phyloP scores from a whole-genome alignment of 2,113 vertebrate species.

The Lampris megalopsis region DNA sequence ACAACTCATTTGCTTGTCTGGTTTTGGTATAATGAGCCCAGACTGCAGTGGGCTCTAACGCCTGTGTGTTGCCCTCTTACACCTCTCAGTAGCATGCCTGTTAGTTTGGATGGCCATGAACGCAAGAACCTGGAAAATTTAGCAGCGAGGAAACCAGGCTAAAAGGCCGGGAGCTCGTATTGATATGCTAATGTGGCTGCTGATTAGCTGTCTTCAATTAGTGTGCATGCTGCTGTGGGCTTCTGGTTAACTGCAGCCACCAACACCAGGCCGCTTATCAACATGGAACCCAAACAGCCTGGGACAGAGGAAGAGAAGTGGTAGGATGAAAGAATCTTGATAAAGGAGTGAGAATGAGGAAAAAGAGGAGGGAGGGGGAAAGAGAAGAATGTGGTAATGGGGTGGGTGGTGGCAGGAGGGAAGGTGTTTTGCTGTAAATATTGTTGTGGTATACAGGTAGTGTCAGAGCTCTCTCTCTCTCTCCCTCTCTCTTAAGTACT shows the following conservation, averaged over 20 bases:
- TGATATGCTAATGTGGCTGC: constrained; percentile 77
- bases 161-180: constrained; percentile 48
- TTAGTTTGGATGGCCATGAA: constrained; percentile 25
- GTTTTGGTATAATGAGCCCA: too few relatives aligned
- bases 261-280: constrained; percentile 47
- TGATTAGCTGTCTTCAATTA: constrained; percentile 80
- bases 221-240: constrained; percentile 52
- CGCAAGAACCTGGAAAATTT: constrained; percentile 19
- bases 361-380: neutral
- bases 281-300: constrained; percentile 22
- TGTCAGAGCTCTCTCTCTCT: too few relatives aligned
- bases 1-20: too few relatives aligned
- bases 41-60: neutral
- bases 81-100: constrained; percentile 20
- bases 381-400: neutral
- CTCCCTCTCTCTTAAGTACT: too few relatives aligned
- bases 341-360: constrained; percentile 18
- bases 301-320: neutral
- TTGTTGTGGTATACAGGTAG: too few relatives aligned
- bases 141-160: constrained; percentile 25
- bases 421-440: too few relatives aligned
- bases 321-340: constrained; percentile 16
- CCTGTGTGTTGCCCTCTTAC: neutral
- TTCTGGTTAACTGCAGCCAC: constrained; percentile 53
- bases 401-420: neutral